Conservation (phyloP, 1,140 invertebrate species). For the Plectrocnemia conspersa region DNA sequence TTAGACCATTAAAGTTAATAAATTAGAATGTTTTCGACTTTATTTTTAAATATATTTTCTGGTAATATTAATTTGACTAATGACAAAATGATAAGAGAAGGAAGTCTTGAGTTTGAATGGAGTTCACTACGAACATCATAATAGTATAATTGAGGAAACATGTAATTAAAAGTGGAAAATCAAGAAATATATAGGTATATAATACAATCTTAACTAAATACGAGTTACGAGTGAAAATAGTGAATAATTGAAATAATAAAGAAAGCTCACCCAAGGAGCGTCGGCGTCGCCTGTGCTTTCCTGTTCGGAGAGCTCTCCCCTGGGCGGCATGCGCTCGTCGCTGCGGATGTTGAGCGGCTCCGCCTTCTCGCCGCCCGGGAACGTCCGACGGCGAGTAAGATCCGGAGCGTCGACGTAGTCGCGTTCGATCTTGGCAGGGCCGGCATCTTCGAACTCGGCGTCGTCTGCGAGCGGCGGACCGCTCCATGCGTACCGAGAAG, state of each 20-base stretch:
- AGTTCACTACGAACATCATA: too few relatives aligned
- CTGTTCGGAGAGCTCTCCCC: conserved; percentile 75
- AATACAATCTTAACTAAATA: too few relatives aligned
- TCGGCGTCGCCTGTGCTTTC: conserved; percentile 75
- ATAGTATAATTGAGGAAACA: too few relatives aligned
- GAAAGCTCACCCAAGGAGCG: conserved; percentile 58
- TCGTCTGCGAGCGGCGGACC: conserved; percentile 46
- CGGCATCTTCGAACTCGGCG: conserved; percentile 44
- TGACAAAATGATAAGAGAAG: too few relatives aligned
- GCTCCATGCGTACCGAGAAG: conserved; percentile 45
- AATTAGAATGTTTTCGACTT: too few relatives aligned
- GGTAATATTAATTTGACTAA: too few relatives aligned
- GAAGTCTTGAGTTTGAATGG: too few relatives aligned
- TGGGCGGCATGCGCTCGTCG: conserved; percentile 77
- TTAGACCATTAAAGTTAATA: too few relatives aligned
- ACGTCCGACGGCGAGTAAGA: conserved; percentile 38
- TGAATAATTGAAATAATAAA: background rate
- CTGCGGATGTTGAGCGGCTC: conserved; percentile 68
- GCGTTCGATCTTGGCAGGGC: conserved; percentile 24
- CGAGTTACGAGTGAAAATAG: too few relatives aligned
- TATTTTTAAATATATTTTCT: too few relatives aligned
- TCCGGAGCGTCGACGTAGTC: conserved; percentile 14
- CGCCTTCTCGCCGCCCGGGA: conserved; percentile 41
- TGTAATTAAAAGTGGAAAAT: too few relatives aligned
- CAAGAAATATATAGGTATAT: conserved; percentile 15